These are phyloP conservation scores for Theristicus caerulescens DNA, from an alignment of 2,113 vertebrate species.

Conservation along the genomic window DNA sequence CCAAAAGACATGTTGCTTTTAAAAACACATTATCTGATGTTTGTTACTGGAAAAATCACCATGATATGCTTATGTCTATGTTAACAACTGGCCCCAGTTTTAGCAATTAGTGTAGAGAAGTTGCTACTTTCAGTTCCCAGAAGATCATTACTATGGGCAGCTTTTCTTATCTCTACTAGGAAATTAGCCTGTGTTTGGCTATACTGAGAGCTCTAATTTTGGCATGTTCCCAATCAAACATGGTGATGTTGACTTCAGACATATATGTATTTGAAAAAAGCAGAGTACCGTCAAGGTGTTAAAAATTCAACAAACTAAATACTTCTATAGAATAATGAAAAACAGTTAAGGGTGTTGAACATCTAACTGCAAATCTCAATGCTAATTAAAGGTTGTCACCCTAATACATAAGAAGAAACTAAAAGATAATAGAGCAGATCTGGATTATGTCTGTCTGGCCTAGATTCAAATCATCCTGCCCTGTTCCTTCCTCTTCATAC, in stretches of 20 bases:
- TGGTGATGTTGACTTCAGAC: not conserved
- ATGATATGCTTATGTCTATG: not conserved
- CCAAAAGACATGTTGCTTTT: not conserved
- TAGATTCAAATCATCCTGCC: not conserved
- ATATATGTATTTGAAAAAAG: not conserved
- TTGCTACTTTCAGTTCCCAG: not conserved
- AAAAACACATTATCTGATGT: not conserved
- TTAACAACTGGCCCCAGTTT: not conserved
- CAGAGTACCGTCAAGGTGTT: not conserved
- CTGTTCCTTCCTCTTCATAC: not conserved
- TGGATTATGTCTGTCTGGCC: constrained; percentile 6
- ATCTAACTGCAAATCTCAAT: not conserved
- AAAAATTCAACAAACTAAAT: not conserved
- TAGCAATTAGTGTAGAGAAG: not conserved
- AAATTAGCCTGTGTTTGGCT: not conserved
- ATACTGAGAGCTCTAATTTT: not conserved
- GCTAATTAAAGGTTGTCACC: not conserved
- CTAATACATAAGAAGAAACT: not conserved
- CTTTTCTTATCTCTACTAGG: not conserved
- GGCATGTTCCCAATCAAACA: not conserved
- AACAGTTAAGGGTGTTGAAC: not conserved
- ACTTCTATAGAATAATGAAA: not conserved
- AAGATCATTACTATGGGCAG: not conserved
- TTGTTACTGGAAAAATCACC: not conserved
- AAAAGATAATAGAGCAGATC: not conserved